A percentile compares a stretch with the other conserved stretches of the same genome.
phyloP scores from a whole-genome alignment of 2,888 invertebrate genomes.

The Polydrusus pterygomalis region DNA sequence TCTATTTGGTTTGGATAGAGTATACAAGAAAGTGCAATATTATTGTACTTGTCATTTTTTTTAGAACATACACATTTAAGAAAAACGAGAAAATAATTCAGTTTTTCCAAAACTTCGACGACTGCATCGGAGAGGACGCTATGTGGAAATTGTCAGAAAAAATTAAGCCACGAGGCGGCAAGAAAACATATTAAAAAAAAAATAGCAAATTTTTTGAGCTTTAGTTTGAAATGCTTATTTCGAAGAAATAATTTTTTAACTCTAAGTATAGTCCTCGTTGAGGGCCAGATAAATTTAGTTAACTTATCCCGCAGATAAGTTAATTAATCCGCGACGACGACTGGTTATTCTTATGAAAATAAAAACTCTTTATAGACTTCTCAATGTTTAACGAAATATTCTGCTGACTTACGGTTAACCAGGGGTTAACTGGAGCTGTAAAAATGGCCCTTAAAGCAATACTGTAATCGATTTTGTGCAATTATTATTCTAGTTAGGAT shows the following conservation, averaged over 20 bases:
- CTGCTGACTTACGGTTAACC: constrained; percentile 11
- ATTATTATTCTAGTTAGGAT: constrained; percentile 46
- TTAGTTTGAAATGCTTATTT: neutral
- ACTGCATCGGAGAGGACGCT: constrained; percentile 95
- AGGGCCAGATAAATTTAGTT: constrained; percentile 9
- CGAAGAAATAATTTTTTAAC: neutral
- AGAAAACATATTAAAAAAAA: constrained; percentile 67
- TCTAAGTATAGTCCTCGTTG: neutral
- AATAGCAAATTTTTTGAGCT: neutral
- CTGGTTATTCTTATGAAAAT: constrained; percentile 22
- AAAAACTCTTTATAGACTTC: neutral
- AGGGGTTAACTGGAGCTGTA: neutral
- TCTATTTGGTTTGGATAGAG: no score
- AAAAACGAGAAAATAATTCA: constrained; percentile 94
- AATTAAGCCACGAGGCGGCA: constrained; percentile 91
- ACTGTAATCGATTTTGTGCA: constrained; percentile 55
- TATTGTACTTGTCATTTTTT: no score
- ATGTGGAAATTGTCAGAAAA: constrained; percentile 99
- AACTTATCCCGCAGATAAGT: constrained; percentile 6
- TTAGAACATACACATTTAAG: constrained; percentile 93
- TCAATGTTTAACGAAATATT: constrained; percentile 18
- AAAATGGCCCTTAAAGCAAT: constrained; percentile 48
- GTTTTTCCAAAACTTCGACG: constrained; percentile 98
- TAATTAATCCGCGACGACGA: neutral
- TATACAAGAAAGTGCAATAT: no score